Evolutionary conservation across 2,888 invertebrate genomes (phyloP).

Genomic region (Flexamia atlantica): DNA sequence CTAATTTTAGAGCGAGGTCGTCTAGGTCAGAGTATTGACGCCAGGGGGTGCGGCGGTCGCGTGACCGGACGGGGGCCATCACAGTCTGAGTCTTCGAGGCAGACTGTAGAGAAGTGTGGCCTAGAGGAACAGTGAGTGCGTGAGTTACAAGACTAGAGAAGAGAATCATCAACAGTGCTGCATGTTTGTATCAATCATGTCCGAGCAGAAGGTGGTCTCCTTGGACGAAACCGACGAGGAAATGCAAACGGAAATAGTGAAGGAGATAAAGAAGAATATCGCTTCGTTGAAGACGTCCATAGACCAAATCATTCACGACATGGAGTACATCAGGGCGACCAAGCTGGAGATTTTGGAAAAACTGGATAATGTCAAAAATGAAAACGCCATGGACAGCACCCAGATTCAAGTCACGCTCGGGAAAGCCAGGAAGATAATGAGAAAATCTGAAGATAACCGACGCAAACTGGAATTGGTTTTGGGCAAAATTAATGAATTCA

Average conservation of each 20-base stretch:
- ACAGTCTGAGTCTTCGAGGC: not conserved
- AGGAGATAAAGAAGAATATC: constrained; percentile 32
- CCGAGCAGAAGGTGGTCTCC: not conserved
- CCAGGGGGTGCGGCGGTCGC: not conserved
- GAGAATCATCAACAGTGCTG: not conserved
- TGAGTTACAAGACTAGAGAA: not conserved
- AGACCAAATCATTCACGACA: constrained; percentile 29
- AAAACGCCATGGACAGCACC: not conserved
- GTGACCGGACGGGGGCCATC: not conserved
- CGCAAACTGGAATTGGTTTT: constrained; percentile 2
- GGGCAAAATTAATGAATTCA: constrained; percentile 15
- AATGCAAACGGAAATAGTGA: constrained; percentile 28
- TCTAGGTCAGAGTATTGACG: constrained; percentile 20
- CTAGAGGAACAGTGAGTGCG: not conserved
- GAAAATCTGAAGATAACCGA: constrained; percentile 39
- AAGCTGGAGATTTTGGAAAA: constrained; percentile 40
- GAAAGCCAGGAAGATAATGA: constrained; percentile 36
- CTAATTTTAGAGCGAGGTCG: constrained; percentile 33
- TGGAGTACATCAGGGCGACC: constrained; percentile 28
- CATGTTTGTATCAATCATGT: constrained; percentile 24
- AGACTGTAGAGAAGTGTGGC: not conserved
- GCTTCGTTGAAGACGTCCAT: constrained; percentile 35
- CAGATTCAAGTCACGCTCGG: constrained; percentile 24
- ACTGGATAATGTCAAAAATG: constrained; percentile 12
- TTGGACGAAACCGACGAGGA: not conserved